These are phyloP conservation scores for Platyura marginata DNA, from an alignment of 1,140 invertebrate genomes.

Conservation along the genomic window DNA sequence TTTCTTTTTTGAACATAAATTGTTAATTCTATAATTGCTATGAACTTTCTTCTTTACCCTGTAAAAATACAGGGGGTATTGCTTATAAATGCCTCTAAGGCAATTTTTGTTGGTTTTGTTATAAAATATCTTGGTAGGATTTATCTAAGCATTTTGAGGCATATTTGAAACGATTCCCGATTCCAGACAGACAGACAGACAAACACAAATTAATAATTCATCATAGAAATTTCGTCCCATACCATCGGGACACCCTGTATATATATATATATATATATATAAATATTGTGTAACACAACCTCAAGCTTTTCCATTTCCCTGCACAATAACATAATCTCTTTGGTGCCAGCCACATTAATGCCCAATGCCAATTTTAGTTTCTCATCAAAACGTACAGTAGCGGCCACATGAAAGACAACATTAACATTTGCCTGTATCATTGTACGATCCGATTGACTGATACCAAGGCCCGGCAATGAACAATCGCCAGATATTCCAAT, in stretches of 20 bases:
- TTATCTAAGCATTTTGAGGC: no score
- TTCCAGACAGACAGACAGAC: not conserved
- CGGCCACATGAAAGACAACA: conserved; percentile 77
- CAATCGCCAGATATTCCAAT: conserved; percentile 37
- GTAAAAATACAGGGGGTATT: no score
- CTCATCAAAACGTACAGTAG: conserved; percentile 75
- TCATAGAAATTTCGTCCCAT: not conserved
- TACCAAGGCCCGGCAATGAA: conserved; percentile 39
- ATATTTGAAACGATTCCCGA: no score
- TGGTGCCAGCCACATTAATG: conserved; percentile 41
- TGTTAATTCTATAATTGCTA: no score
- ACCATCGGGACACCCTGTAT: not conserved
- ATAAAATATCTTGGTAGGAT: no score
- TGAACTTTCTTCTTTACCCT: no score
- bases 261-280: not conserved
- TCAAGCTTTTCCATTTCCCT: conserved; percentile 32
- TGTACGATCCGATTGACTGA: conserved; percentile 36
- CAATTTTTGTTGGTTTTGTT: no score
- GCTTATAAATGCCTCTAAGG: no score
- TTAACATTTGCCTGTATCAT: conserved; percentile 28
- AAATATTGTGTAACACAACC: no score
- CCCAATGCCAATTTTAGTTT: conserved; percentile 42
- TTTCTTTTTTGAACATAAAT: no score
- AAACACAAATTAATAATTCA: not conserved
- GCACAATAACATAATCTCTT: conserved; percentile 39